Conservation (phyloP, 2,888 invertebrate species). For the Tenthredo distinguenda region DNA sequence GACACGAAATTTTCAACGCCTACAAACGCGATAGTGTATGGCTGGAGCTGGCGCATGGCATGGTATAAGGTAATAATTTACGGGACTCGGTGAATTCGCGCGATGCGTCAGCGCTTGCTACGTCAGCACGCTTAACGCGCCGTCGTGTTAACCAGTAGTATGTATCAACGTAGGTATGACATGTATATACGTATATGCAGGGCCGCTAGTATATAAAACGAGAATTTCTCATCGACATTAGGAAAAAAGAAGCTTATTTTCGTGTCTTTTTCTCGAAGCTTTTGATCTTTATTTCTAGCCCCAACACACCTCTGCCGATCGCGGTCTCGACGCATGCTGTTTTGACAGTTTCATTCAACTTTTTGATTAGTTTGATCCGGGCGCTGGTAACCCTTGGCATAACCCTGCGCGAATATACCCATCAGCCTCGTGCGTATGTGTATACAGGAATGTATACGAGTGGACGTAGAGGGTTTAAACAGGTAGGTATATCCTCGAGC, state of each 20-base stretch:
- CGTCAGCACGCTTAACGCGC: slow-evolving; percentile 42
- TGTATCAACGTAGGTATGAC: slow-evolving; percentile 36
- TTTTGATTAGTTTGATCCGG: background rate
- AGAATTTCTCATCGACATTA: background rate
- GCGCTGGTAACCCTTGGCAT: background rate
- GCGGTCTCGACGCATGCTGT: background rate
- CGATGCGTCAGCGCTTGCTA: slow-evolving; percentile 44
- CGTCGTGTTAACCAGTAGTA: slow-evolving; percentile 37
- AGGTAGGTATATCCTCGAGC: slow-evolving; percentile 46
- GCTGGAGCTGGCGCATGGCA: background rate
- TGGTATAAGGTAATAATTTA: slow-evolving; percentile 24
- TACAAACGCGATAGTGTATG: slow-evolving; percentile 35
- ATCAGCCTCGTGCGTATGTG: background rate
- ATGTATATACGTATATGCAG: background rate
- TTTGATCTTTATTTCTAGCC: background rate
- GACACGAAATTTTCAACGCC: slow-evolving; percentile 48
- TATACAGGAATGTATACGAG: background rate
- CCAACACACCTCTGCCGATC: background rate
- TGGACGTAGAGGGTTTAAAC: background rate
- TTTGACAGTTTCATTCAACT: background rate
- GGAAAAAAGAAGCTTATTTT: background rate
- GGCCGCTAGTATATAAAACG: background rate
- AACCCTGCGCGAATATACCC: background rate
- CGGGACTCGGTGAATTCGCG: slow-evolving; percentile 12
- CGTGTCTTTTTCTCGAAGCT: background rate